Percentiles rank a stretch among this genome's conserved stretches.
Evolutionary conservation across 2,888 invertebrate genomes (phyloP).

Genomic region (Epinotia bilunana): DNA sequence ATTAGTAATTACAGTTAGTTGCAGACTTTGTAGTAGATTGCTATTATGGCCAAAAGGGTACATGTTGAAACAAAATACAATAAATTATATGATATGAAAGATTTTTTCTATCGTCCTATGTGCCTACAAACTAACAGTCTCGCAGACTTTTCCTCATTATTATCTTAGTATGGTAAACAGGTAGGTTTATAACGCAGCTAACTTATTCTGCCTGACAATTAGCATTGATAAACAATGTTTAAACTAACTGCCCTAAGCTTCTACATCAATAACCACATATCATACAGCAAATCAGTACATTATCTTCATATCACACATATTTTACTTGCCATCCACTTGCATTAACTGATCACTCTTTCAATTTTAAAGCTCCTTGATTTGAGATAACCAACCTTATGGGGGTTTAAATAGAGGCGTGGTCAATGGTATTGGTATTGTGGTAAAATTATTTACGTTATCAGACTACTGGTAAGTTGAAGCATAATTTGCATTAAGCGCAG

Average conservation of each 20-base stretch:
- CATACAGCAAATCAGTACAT: conserved; percentile 22
- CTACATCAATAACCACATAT: conserved; percentile 20
- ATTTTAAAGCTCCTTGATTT: not conserved
- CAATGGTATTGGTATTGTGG: not conserved
- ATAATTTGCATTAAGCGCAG: conserved; percentile 36
- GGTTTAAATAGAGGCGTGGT: not conserved
- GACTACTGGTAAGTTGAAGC: conserved; percentile 27
- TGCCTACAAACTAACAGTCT: too few relatives aligned
- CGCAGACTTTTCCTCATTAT: too few relatives aligned
- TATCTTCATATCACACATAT: conserved; percentile 35
- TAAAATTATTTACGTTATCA: conserved; percentile 33
- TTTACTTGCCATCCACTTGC: conserved; percentile 24
- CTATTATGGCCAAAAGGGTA: too few relatives aligned
- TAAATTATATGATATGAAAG: too few relatives aligned
- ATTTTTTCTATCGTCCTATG: too few relatives aligned
- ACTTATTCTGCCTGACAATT: conserved; percentile 14
- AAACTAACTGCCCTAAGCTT: conserved; percentile 5
- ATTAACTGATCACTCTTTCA: conserved; percentile 16
- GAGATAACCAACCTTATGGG: not conserved
- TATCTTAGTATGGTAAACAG: too few relatives aligned
- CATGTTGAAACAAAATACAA: too few relatives aligned
- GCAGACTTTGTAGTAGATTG: too few relatives aligned
- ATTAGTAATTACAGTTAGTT: too few relatives aligned
- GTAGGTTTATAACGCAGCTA: not conserved
- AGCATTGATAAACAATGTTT: conserved; percentile 22